Conservation (phyloP, 2,888 invertebrate genomes). For the Myathropa florea region DNA sequence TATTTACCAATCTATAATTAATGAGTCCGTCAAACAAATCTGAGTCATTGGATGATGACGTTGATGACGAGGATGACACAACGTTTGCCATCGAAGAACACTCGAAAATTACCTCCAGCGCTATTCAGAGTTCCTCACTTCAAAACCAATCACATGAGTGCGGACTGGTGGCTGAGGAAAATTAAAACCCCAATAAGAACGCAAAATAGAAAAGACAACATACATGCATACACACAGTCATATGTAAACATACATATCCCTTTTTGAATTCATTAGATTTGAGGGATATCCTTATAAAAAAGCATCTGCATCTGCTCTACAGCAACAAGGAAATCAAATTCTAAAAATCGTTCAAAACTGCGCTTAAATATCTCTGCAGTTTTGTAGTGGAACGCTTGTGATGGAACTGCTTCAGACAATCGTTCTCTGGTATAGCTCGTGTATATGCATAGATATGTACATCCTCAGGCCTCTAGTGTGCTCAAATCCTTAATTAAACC, state of each 20-base stretch:
- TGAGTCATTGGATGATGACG: constrained; percentile 37
- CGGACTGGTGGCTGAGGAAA: constrained; percentile 36
- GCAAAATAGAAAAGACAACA: neutral
- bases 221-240: neutral
- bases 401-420: constrained; percentile 66
- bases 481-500: constrained; percentile 71
- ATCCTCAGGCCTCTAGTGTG: constrained; percentile 35
- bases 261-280: constrained; percentile 62
- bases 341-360: constrained; percentile 56
- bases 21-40: constrained; percentile 59
- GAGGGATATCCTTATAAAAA: constrained; percentile 44
- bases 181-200: constrained; percentile 42
- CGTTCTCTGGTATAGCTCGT: constrained; percentile 1
- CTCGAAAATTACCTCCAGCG: constrained; percentile 60
- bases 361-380: constrained; percentile 33
- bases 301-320: constrained; percentile 6
- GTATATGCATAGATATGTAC: constrained; percentile 7
- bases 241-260: neutral
- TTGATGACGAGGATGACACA: neutral
- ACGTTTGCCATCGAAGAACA: constrained; percentile 25
- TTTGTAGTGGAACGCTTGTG: constrained; percentile 29
- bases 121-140: constrained; percentile 48
- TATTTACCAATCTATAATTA: constrained; percentile 69
- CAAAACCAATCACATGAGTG: constrained; percentile 53
- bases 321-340: constrained; percentile 64